Conservation (phyloP, 1,140 invertebrate species). For the Pseudomyrmex gracilis region DNA sequence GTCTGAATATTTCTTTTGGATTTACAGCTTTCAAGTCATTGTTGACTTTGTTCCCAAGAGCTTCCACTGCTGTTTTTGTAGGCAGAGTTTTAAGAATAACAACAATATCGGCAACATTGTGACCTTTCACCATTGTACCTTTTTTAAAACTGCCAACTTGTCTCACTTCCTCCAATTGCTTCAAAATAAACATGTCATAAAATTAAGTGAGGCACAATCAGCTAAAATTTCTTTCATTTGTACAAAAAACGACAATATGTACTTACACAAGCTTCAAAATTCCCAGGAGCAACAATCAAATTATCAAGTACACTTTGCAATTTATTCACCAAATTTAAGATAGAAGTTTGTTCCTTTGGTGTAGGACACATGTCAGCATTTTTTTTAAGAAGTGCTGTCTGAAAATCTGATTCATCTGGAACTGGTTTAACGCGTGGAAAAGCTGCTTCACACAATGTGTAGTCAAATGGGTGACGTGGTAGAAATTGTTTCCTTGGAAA, state of each 20-base stretch:
- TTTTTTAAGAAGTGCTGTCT: slow-evolving; percentile 68
- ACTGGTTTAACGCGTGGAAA: slow-evolving; percentile 94
- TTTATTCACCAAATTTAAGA: slow-evolving; percentile 97
- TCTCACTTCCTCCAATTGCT: slow-evolving; percentile 98
- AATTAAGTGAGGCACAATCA: slow-evolving; percentile 41
- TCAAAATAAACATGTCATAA: slow-evolving; percentile 65
- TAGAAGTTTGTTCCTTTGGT: slow-evolving; percentile 94
- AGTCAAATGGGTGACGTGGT: slow-evolving; percentile 95
- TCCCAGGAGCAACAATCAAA: slow-evolving; percentile 95
- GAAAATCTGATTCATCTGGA: slow-evolving; percentile 86
- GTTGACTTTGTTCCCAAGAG: slow-evolving; percentile 94
- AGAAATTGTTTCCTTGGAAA: slow-evolving; percentile 90
- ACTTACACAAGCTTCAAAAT: slow-evolving; percentile 97
- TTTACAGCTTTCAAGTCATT: slow-evolving; percentile 88
- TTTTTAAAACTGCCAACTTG: slow-evolving; percentile 99
- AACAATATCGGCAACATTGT: slow-evolving; percentile 98
- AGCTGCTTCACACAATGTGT: slow-evolving; percentile 94
- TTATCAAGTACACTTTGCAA: slow-evolving; percentile 97
- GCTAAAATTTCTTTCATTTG: slow-evolving; percentile 3
- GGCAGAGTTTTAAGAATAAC: slow-evolving; percentile 99
- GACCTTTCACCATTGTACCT: slow-evolving; percentile 98
- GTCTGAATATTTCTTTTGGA: slow-evolving; percentile 88
- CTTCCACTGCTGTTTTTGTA: slow-evolving; percentile 97
- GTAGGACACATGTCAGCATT: slow-evolving; percentile 87
- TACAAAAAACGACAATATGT: slow-evolving; percentile 56